These are phyloP conservation scores for Orientallactaga sibirica DNA, from an alignment of 2,797 vertebrate species.

Conservation along the genomic window DNA sequence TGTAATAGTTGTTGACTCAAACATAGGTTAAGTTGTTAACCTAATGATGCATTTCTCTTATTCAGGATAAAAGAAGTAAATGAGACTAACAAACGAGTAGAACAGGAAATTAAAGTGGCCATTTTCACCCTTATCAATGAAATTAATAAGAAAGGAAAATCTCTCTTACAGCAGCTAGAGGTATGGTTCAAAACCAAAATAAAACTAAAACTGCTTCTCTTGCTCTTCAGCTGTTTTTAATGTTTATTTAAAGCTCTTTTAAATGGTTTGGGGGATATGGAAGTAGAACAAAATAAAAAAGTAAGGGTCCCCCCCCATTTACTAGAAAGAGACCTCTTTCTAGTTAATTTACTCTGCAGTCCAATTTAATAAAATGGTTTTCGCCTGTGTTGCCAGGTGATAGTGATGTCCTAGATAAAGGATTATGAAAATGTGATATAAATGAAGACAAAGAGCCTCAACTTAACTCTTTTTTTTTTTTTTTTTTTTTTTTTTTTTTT, in stretches of 20 bases:
- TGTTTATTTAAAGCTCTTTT: slow-evolving; percentile 64
- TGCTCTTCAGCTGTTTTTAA: slow-evolving; percentile 75
- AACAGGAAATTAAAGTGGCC: slow-evolving; percentile 99
- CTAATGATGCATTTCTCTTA: slow-evolving; percentile 83
- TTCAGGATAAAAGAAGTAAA: slow-evolving; percentile 97
- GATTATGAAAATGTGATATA: slow-evolving; percentile 32
- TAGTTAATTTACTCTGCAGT: slow-evolving; percentile 54
- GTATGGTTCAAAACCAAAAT: slow-evolving; percentile 88
- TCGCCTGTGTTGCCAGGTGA: slow-evolving; percentile 46
- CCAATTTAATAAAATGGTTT: slow-evolving; percentile 54
- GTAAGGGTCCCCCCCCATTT: not conserved
- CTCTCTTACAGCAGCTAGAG: slow-evolving; percentile 98
- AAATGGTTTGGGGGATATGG: slow-evolving; percentile 50
- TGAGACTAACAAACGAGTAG: slow-evolving; percentile 98
- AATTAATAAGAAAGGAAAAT: slow-evolving; percentile 99
- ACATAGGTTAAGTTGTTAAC: slow-evolving; percentile 66
- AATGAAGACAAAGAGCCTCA: slow-evolving; percentile 13
- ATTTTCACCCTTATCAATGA: slow-evolving; percentile 99
- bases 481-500: no score
- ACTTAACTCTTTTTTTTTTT: no score
- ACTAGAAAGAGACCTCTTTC: slow-evolving; percentile 57
- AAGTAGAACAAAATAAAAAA: slow-evolving; percentile 58
- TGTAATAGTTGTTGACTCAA: slow-evolving; percentile 75
- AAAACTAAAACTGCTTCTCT: slow-evolving; percentile 75
- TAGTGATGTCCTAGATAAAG: slow-evolving; percentile 50